phyloP scores from a whole-genome alignment of 2,888 invertebrate species.

The Chloroclysta siterata region DNA sequence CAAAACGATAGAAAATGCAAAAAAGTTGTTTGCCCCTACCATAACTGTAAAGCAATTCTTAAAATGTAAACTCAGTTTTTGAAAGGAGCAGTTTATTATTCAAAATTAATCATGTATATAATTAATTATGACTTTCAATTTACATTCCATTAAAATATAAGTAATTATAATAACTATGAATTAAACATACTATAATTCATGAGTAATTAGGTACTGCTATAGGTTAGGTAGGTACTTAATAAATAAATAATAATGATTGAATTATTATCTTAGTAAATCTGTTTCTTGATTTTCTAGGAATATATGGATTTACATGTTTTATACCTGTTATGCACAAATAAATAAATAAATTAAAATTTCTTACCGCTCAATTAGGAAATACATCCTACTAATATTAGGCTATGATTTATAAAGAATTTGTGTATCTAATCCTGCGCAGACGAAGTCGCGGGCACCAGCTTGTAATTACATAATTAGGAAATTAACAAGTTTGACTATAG shows the following conservation, averaged over 20 bases:
- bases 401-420: too few relatives aligned
- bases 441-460: too few relatives aligned
- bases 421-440: too few relatives aligned
- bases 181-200: background rate
- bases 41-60: constrained; percentile 6
- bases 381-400: too few relatives aligned
- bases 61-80: background rate
- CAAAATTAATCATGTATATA: background rate
- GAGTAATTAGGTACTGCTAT: too few relatives aligned
- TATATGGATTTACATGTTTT: background rate
- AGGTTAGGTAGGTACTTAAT: too few relatives aligned
- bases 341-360: background rate
- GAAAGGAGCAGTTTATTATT: background rate
- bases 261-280: constrained; percentile 13
- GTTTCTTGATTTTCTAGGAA: constrained; percentile 3
- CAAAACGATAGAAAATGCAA: too few relatives aligned
- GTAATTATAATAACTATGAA: constrained; percentile 3
- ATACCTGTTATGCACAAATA: background rate
- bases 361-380: too few relatives aligned
- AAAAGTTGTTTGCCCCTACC: background rate
- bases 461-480: too few relatives aligned
- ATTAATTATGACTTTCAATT: constrained; percentile 1
- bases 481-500: too few relatives aligned
- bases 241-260: too few relatives aligned
- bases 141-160: background rate